Base-by-base conservation (phyloP, 2,888 invertebrate genomes). In the Ichneumoninae sp. region DNA sequence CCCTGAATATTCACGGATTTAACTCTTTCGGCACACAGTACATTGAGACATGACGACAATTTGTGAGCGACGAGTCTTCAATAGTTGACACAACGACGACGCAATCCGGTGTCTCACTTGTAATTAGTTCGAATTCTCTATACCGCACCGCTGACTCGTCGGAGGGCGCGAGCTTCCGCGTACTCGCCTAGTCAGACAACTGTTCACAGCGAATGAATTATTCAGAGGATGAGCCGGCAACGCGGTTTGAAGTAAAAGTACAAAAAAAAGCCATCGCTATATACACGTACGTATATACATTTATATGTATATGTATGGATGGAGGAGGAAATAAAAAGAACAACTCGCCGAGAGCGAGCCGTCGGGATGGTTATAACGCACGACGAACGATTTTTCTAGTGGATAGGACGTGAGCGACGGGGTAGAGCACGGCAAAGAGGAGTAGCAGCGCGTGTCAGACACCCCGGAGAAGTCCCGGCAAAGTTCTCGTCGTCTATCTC, bases 121-220 rank as follows among this genome's bases (percentile, higher is more conserved):
- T 75, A 75, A 83, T 79, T 79, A 75, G 75, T 71, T 65, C 70
- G 30, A 16, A 57, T 66, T 83, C 74, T 74, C 69, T 36, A 26
- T 40, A 54, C 66, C 57, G 47, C 13, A 13, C 8, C 72, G 22
- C n/a, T 47, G 69, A 62, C 30, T 44, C 40, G n/a, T 65, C 62
- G 44, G 10, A 54, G 40, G 19, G 50, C 40, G 76, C 72, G 66
- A 65, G 75, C 47, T 57, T 62, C 75, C 33, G 52, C 10, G 47
- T 50, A 50, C 57, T 44, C 70, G 22, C 52, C 44, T 72, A 62
- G 66, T 76, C 74, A 70, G 50, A 76, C 70, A 57, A 78, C 79
- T 80, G 77, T 77, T 83, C 76, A 77, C 77, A 80, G 83, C 16
- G 86, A 82, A 89, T 89, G 88, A 88, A 86, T 87, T 83, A 89